Base-by-base conservation (phyloP, 2,888 invertebrate genomes). In the Catocala nupta region DNA sequence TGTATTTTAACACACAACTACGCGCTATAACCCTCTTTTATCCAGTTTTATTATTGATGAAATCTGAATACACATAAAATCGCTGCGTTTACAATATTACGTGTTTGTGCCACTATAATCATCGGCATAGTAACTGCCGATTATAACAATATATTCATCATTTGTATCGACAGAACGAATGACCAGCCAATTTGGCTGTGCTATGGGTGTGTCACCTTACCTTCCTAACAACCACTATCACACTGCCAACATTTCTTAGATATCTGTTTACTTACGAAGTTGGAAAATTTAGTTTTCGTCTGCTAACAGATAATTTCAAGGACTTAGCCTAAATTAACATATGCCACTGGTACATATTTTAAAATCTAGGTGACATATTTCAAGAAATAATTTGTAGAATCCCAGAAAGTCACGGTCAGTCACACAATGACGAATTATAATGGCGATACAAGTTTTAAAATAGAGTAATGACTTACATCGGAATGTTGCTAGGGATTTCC, bases 321-420 rank as follows among this genome's bases (percentile, higher is more conserved):
- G 60, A 36, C 36, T 33, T 39, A 36, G 34, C 44, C 55, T 33
- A 50, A 36, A 55, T 43, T n/a, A 50, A 16, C 5, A 33, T n/a
- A 12, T 0, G 1, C 9, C 6, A 39, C 6, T 39, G n/a, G 34
- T 2, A 43, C 25, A n/a, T 61, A 59, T 63, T 52, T n/a, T 9
- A 61, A 65, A 65, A 59, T 54, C 63, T 75, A 53, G 68, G 71
- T 66, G 25, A 70, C 62, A 66, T 36, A 61, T 33, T 59, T 70
- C 1, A 34, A 8, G 12, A 58, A 55, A 51, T 49, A 57, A 58
- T 59, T 42, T 51, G 13, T 36, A 36, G 4, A 13, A 52, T 53
- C 43, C 47, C 52, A 63, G 48, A 67, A 65, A 64, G 68, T 73
- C 73, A 75, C 47, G 74, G 73, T 59, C 71, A 73, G 13, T 45